These are phyloP conservation scores for Microtus richardsoni DNA, from an alignment of 2,113 vertebrate species.

Conservation along the genomic window DNA sequence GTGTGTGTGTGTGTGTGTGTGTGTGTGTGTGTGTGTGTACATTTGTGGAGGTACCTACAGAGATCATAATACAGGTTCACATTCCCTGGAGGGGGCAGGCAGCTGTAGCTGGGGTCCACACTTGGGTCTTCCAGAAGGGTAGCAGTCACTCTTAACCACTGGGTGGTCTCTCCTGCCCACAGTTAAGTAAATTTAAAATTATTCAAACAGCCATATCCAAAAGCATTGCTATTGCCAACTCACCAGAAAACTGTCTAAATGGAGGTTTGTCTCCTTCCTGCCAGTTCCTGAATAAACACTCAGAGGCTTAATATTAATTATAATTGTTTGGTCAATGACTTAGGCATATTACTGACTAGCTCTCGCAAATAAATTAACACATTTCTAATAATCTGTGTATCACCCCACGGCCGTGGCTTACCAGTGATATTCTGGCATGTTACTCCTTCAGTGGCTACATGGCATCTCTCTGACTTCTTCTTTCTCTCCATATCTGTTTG, in stretches of 20 bases:
- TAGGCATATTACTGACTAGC: too few relatives aligned
- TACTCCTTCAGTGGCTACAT: too few relatives aligned
- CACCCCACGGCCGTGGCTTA: too few relatives aligned
- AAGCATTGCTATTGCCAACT: background rate
- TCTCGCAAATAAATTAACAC: too few relatives aligned
- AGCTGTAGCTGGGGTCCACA: background rate
- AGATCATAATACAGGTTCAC: background rate
- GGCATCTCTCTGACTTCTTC: too few relatives aligned
- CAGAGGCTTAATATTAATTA: too few relatives aligned
- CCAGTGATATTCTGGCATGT: too few relatives aligned
- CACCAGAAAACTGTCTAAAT: background rate
- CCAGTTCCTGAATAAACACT: too few relatives aligned
- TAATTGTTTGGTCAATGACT: too few relatives aligned
- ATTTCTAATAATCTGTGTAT: too few relatives aligned
- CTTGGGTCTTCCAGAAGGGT: background rate
- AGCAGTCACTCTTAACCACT: background rate
- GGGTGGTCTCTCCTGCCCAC: background rate
- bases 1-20: background rate
- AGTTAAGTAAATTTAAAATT: background rate
- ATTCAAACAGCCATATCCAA: conserved; percentile 1
- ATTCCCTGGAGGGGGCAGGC: background rate
- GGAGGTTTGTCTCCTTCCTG: too few relatives aligned
- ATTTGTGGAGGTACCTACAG: background rate
- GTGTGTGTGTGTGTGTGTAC: background rate
- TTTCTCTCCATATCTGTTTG: too few relatives aligned